Base-by-base conservation (phyloP, 2,888 invertebrate species). In the Hecatera dysodea region DNA sequence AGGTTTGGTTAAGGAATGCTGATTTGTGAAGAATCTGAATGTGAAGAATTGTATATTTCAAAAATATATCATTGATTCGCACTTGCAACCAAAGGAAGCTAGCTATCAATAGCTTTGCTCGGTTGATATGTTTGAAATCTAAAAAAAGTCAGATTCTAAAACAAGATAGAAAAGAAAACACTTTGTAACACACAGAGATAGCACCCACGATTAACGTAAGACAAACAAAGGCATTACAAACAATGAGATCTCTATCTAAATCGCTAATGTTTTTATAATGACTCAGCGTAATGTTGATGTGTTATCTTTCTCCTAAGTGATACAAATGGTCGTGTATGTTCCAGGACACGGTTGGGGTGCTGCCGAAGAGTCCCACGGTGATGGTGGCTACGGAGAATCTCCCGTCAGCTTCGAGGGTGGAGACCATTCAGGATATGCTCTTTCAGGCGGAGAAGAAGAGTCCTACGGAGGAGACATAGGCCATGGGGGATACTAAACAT, bases 311-410 rank as follows among this genome's bases (percentile, higher is more conserved):
- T 63, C 46, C 17, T 68, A 64, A 56, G 55, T 55, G 67, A 48
- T 72, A 70, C 57, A 33, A 73, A 77, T 67, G 42, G 4, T 46
- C 6, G 11, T 50, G 24, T 24, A 27, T 33, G 39, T 90, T 92
- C 11, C 88, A 92, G 96, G 94, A 61, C 93, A 95, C 74, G 93
- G 93, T 3, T 95, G 94, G 93, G 93, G 93, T 33, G 96, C 93
- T 0, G 94, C 94, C 7, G 96, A 95, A 46, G 96, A 94, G 72
- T 90, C 92, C 3, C 92, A 93, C 29, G 91, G 72, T 36, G 78
- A 87, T 29, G 89, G 89, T 1, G 91, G 92, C 0, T 88, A 93
- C 64, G 93, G 90, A 1, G 94, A 94, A 33, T 92, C 94, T 1
- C 93, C 93, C 0, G 94, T 94, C 29, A 95, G 94, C 82, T 94